Conservation (phyloP, 92 coral and sea anemone species). For the Plumapathes pennacea region DNA sequence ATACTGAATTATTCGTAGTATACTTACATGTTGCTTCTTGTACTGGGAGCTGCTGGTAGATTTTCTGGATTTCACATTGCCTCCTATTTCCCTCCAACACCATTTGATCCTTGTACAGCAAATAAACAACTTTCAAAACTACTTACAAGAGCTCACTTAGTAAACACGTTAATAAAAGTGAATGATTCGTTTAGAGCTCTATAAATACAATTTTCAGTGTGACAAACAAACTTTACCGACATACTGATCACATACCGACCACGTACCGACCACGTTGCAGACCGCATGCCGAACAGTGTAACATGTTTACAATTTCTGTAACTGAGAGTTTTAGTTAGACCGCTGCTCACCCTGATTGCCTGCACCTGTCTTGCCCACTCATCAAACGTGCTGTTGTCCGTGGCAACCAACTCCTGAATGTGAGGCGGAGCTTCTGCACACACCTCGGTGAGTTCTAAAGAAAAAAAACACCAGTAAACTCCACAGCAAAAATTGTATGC, state of each 20-base stretch:
- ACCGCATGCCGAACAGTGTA: background rate
- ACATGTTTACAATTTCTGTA: too few relatives aligned
- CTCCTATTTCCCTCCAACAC: conserved; percentile 62
- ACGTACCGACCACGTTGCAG: too few relatives aligned
- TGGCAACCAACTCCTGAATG: conserved; percentile 85
- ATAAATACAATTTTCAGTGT: too few relatives aligned
- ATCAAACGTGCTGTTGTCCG: conserved; percentile 85
- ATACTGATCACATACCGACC: too few relatives aligned
- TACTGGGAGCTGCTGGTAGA: conserved; percentile 68
- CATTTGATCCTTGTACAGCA: conserved; percentile 51
- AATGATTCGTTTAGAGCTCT: too few relatives aligned
- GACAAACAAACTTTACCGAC: too few relatives aligned
- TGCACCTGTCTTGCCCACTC: conserved; percentile 76
- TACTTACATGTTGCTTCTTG: conserved; percentile 34
- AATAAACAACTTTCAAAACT: background rate
- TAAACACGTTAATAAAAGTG: too few relatives aligned
- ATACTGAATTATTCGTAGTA: too few relatives aligned
- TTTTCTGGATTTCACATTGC: conserved; percentile 70
- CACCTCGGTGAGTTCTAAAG: conserved; percentile 7
- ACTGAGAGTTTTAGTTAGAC: background rate
- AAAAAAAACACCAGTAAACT: too few relatives aligned
- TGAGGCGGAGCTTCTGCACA: conserved; percentile 58
- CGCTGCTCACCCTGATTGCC: conserved; percentile 65
- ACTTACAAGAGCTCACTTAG: too few relatives aligned
- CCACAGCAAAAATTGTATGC: too few relatives aligned